These are phyloP conservation scores for Halcyon chelicuti DNA, from an alignment of 2,797 vertebrate genomes.

Conservation along the genomic window DNA sequence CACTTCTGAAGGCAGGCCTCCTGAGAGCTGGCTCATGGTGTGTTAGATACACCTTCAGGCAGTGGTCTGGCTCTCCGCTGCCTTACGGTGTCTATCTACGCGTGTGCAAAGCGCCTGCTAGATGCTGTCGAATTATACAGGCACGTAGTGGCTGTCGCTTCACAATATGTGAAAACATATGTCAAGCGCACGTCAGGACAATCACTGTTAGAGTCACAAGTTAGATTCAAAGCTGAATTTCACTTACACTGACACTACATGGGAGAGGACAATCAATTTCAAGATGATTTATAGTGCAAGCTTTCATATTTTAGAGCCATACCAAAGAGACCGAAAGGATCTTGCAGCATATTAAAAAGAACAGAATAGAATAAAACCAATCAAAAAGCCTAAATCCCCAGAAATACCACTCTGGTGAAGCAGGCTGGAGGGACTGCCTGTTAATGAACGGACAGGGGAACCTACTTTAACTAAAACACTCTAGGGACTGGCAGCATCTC, in stretches of 20 bases:
- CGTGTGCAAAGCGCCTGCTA: rapidly evolving
- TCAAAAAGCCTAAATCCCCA: not conserved
- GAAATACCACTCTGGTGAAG: not conserved
- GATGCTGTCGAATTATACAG: not conserved
- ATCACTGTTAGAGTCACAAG: not conserved
- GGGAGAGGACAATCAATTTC: not conserved
- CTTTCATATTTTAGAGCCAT: not conserved
- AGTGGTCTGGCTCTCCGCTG: not conserved
- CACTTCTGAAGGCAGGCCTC: not conserved
- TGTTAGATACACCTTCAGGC: too few species aligned
- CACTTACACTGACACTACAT: not conserved
- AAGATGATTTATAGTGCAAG: not conserved
- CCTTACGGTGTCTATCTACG: not conserved
- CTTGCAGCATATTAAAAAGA: not conserved
- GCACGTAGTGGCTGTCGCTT: not conserved
- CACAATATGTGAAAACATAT: not conserved
- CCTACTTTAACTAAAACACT: not conserved
- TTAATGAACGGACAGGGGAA: not conserved
- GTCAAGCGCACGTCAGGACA: not conserved
- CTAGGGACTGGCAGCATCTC: not conserved
- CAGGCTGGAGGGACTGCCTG: not conserved
- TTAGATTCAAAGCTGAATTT: not conserved
- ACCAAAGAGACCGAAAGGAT: not conserved
- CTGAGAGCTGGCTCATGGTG: not conserved
- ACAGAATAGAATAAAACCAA: not conserved